Evolutionary conservation across 2,113 vertebrate genomes (phyloP).

Genomic region (Mormoops blainvillei): DNA sequence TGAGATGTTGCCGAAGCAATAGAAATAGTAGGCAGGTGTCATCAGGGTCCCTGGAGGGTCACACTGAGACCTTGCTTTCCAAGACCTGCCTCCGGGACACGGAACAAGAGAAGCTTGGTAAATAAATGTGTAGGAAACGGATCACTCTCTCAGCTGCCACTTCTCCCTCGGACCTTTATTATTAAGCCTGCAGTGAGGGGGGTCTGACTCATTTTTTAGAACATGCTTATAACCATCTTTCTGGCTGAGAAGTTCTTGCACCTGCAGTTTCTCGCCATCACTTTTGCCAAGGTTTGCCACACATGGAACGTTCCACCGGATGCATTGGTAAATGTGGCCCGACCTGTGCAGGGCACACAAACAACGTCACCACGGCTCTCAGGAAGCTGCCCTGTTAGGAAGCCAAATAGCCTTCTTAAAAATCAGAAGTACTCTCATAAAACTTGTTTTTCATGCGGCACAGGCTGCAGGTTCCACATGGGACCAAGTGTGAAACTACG

Average conservation of each 20-base stretch:
- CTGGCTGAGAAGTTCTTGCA: background rate
- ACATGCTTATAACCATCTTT: background rate
- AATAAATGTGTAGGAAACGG: fast-evolving
- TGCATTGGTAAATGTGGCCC: background rate
- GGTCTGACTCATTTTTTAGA: background rate
- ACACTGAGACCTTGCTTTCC: background rate
- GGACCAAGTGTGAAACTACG: slow-evolving; percentile 67
- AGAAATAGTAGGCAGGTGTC: background rate
- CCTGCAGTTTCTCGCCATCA: background rate
- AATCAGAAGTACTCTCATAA: slow-evolving; percentile 71
- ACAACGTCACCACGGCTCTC: background rate
- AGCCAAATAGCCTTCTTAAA: slow-evolving; percentile 63
- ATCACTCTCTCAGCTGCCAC: fast-evolving
- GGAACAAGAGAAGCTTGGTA: background rate
- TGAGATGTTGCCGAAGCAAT: background rate
- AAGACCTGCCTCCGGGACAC: fast-evolving
- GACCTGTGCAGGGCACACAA: background rate
- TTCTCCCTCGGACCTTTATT: fast-evolving
- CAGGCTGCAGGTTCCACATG: slow-evolving; percentile 54
- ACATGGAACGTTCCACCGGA: fast-evolving
- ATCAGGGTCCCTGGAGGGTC: background rate
- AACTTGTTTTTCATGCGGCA: slow-evolving; percentile 58
- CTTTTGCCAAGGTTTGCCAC: background rate
- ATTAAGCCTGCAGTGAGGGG: fast-evolving
- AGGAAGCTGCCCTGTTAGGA: slow-evolving; percentile 23